Evolutionary conservation across 2,888 invertebrate genomes (phyloP), one percentile per base, ranked within the genome.

Genomic region (Ptychoptera contaminata): DNA sequence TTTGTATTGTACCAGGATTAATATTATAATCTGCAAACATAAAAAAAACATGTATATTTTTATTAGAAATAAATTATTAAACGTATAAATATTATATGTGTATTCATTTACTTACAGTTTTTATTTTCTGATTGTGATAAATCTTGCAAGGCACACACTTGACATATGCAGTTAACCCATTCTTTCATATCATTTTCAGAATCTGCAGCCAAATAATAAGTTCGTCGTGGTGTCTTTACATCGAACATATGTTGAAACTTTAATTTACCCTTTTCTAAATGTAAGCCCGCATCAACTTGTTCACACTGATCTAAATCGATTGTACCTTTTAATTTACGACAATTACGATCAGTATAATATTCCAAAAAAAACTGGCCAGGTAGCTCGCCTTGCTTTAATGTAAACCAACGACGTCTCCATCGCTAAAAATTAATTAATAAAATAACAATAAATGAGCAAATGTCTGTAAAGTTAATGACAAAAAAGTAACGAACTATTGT

Each of bases 271-370:
- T 83, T 77, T 62, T 87, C 84, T 67, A 88, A 79, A 53, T 82
- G 79, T 52, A 91, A 69, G 3, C 90, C 90, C 46, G 86, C 83
- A 66, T 91, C 90, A 45, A 86, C 86, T 57, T 94, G 92, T 69
- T 93, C 92, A 67, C 94, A 94, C 63, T 91, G 84, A 71, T 93
- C 93, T 58, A 96, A 73, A 72, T 94, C 86, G 58, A 96, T 90
- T 48, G 79, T 77, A 57, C 90, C 90, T 69, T 91, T 90, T 53
- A 83, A 71, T 58, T 87, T 85, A 55, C 84, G 76, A 63, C 84
- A 81, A 59, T 81, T 79, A 56, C 79, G 76, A 64, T 93, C 92
- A 35, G 88, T 84, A 67, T 86, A 94, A 66, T 96, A 96, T 62
- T 90, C 91, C 55, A 94, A 73, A 60, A 87, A 81, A 70, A 86